Conservation (phyloP, 2,888 invertebrate species). For the Zaprionus obscuricornis region DNA sequence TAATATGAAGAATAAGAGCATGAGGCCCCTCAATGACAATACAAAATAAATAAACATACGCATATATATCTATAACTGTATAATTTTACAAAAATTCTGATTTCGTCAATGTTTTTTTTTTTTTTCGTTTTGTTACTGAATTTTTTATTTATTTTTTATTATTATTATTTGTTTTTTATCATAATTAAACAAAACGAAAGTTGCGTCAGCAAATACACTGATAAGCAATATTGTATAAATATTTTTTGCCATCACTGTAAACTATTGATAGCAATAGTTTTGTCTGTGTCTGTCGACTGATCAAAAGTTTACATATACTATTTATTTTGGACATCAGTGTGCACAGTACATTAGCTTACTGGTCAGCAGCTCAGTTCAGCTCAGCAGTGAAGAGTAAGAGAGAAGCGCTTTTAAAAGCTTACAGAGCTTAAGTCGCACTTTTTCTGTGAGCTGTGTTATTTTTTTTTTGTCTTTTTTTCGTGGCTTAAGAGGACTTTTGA, state of each 20-base stretch:
- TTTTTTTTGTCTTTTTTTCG: background rate
- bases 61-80: conserved; percentile 1
- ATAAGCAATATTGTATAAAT: conserved; percentile 37
- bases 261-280: too few species aligned
- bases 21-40: too few species aligned
- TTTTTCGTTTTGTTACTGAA: conserved; percentile 22
- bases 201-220: conserved; percentile 58
- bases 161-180: conserved; percentile 54
- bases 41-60: conserved; percentile 5
- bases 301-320: background rate
- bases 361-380: background rate
- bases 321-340: conserved; percentile 9
- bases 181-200: conserved; percentile 59
- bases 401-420: conserved; percentile 17
- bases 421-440: conserved; percentile 1
- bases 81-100: conserved; percentile 49
- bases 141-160: conserved; percentile 55
- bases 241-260: too few species aligned
- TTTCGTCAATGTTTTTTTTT: conserved; percentile 1
- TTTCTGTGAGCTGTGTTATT: too few species aligned
- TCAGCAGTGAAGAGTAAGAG: background rate
- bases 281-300: too few species aligned
- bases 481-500: conserved; percentile 36
- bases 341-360: too few species aligned
- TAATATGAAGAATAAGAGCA: too few species aligned